Conservation (phyloP, 2,888 invertebrate genomes). For the Temnothorax ravouxi region DNA sequence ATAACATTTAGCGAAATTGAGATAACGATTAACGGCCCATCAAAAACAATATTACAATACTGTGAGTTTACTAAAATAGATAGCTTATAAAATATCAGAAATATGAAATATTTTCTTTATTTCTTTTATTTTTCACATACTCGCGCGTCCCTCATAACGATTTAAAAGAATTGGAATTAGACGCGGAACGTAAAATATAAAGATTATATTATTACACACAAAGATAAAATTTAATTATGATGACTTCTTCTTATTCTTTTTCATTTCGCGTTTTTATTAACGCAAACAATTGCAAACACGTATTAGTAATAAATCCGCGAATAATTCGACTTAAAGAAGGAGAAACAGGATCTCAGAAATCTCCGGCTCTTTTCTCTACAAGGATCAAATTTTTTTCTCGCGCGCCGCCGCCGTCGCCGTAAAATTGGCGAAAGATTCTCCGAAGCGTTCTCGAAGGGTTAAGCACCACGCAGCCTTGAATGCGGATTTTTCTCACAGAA, state of each 20-base stretch:
- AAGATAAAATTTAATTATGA: constrained; percentile 10
- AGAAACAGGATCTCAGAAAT: constrained; percentile 13
- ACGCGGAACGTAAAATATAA: not conserved
- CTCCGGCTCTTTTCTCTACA: not conserved
- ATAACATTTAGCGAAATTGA: constrained; percentile 30
- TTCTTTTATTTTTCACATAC: not conserved
- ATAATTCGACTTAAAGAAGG: constrained; percentile 19
- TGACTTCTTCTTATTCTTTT: not conserved
- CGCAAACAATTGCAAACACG: not conserved
- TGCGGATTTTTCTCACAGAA: constrained; percentile 56
- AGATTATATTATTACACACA: not conserved
- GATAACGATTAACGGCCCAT: not conserved
- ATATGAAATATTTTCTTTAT: not conserved
- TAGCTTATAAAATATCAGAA: not conserved
- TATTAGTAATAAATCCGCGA: constrained; percentile 13
- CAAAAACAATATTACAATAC: not conserved
- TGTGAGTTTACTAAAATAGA: not conserved
- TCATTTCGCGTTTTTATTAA: not conserved
- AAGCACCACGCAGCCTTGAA: constrained; percentile 51
- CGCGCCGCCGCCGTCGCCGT: not conserved
- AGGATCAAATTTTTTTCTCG: constrained; percentile 43
- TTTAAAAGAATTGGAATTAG: not conserved
- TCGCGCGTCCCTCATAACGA: not conserved
- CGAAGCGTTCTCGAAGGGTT: constrained; percentile 44
- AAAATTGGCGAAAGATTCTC: constrained; percentile 43